Base-by-base conservation (phyloP, 2,888 invertebrate species). In the Acrobasis consociella region DNA sequence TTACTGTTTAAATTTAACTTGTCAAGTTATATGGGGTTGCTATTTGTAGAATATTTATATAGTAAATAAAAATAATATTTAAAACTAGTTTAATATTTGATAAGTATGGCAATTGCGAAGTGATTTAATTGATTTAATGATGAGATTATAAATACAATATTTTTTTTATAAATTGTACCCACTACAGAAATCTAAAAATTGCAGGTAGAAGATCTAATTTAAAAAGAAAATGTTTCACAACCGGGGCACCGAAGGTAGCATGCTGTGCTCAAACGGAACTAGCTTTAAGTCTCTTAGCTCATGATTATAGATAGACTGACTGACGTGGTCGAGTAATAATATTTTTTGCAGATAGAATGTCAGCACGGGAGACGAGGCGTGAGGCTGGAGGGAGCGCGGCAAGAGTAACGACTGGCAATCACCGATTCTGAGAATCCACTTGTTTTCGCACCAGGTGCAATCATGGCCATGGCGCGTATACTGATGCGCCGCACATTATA, bases 371-470 rank as follows among this genome's bases (percentile, higher is more conserved):
- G 70, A 62, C 65, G 69, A 58, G 62, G 31, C 31, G 31, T 49
- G 60, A 62, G 62, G 66, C 58, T 58, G 68, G 60, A 64, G 61
- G 66, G 56, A 49, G 59, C 15, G 64, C 62, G 66, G 65, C 64
- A 69, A 67, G 65, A 67, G 71, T 72, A 77, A 73, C 77, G 78
- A 82, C 76, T 75, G 74, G 77, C 83, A 85, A 84, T 85, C 85
- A 81, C 76, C 74, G 74, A 65, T 88, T 88, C 88, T 82, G 68
- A 74, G 87, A 88, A 88, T 66, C 75, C 77, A 79, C 76, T 77
- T 82, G 82, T 82, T 82, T 82, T 82, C 78, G 78, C 78, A 78
- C 80, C 85, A 83, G 85, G 83, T 86, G 85, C 82, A 77, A 77
- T 80, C 74, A 75, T 77, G 76, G 69, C 71, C 74, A 75, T 77